Conservation (phyloP, 2,888 invertebrate genomes). For the Caenorhabditis japonica region DNA sequence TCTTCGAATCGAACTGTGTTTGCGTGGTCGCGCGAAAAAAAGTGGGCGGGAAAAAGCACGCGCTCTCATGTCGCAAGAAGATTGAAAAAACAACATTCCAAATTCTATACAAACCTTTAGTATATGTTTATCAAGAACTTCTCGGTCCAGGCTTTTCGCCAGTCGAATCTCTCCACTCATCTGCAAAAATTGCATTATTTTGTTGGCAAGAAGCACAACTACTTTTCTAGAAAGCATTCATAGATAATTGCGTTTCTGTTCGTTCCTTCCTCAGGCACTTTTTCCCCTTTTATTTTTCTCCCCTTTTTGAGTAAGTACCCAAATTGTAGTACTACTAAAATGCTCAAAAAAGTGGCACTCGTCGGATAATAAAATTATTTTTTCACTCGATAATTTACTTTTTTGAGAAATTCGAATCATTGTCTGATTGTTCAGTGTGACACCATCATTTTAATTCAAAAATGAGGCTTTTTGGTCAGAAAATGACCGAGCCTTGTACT, state of each 20-base stretch:
- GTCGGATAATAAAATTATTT: too few relatives aligned
- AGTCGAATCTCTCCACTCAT: constrained; percentile 71
- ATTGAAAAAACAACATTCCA: too few relatives aligned
- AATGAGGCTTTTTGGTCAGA: too few relatives aligned
- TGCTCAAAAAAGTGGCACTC: too few relatives aligned
- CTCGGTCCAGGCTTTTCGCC: constrained; percentile 73
- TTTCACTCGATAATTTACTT: too few relatives aligned
- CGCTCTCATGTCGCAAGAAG: too few relatives aligned
- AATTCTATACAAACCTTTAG: constrained; percentile 59
- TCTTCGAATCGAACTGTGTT: too few relatives aligned
- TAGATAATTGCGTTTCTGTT: constrained; percentile 54
- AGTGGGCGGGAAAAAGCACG: too few relatives aligned
- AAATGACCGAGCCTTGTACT: constrained; percentile 4
- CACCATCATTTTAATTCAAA: too few relatives aligned
- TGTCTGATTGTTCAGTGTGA: too few relatives aligned
- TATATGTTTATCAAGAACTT: constrained; percentile 72
- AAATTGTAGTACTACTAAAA: constrained; percentile 11
- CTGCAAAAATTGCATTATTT: constrained; percentile 55
- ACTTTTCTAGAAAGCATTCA: constrained; percentile 46
- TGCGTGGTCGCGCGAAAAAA: too few relatives aligned
- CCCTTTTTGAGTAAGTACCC: constrained; percentile 6
- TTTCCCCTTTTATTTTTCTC: constrained; percentile 21
- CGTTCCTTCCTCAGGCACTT: constrained; percentile 34
- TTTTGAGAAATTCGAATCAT: too few relatives aligned
- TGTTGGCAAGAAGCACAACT: constrained; percentile 7